Base-by-base conservation (phyloP, 2,113 vertebrate genomes). In the Neopipo cinnamomea region DNA sequence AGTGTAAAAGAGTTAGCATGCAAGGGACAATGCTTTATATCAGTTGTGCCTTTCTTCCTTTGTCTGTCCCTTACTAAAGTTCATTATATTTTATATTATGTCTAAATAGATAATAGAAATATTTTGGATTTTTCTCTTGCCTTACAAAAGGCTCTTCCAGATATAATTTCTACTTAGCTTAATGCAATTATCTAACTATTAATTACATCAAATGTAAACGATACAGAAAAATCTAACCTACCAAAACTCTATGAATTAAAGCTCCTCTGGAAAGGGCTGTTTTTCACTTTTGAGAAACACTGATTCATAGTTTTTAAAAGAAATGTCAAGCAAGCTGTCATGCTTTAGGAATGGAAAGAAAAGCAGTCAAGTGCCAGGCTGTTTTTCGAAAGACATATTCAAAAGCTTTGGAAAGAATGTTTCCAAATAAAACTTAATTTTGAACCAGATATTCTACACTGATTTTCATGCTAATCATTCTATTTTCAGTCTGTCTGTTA, bases 1-100 rank as follows among this genome's bases (percentile, higher is more conserved):
- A 44, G 10, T 22, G 12, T 22, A 39, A 13, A 50, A 65, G 2
- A 9, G 7, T 23, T 75, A 79, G 2, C 6, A 47, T n/a, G 24
- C 3, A 79, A 46, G 2, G 10, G 5, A 33, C 4, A 42, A 28
- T 6, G 8, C 1, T 8, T 18, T 7, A 12, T 31, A 33, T 6
- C 8, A 21, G 2, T 50, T 44, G 7, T 44, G 12, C 1, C 22
- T 83, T 74, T 70, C 33, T 78, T 83, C 16, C 9, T 70, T 41
- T 63, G 9, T 78, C 8, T 50, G 15, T 31, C 4, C 4, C 1
- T 47, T 72, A 35, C 8, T 65, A 21, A 56, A 50, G 6, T 31
- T 90, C 4, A 33, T 62, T 41, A 7, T 55, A 73, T 82, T 82
- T 91, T 82, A 50, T 68, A 42, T 61, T 70, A 22, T 11, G 13